Evolutionary conservation across 1,140 invertebrate genomes (phyloP).

Genomic region (Aphelinus atriplicis): DNA sequence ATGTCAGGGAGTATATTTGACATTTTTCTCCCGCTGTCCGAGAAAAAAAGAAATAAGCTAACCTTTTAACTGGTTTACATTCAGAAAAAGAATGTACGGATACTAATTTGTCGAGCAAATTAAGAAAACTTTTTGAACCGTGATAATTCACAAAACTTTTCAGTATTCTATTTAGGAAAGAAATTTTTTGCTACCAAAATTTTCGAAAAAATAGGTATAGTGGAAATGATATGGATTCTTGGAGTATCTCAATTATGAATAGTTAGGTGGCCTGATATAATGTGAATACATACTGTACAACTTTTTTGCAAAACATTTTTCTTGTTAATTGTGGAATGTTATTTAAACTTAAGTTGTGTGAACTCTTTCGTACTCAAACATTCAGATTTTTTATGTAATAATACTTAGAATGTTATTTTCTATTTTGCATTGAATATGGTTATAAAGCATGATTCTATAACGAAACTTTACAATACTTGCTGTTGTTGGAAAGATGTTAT

Average conservation of each 20-base stretch:
- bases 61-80: not conserved
- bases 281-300: too few relatives aligned
- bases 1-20: too few relatives aligned
- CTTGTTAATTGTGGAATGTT: too few relatives aligned
- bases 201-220: not conserved
- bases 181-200: slow-evolving; percentile 23
- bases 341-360: not conserved
- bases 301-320: too few relatives aligned
- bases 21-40: too few relatives aligned
- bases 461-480: slow-evolving; percentile 2
- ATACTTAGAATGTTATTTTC: too few relatives aligned
- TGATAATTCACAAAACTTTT: slow-evolving; percentile 6
- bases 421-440: too few relatives aligned
- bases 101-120: slow-evolving; percentile 26
- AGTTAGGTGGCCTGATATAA: too few relatives aligned
- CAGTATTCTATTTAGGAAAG: slow-evolving; percentile 20
- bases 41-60: not conserved
- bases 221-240: not conserved
- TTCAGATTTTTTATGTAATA: slow-evolving; percentile 5
- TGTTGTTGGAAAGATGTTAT: slow-evolving; percentile 15
- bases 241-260: too few relatives aligned
- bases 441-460: not conserved
- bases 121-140: slow-evolving; percentile 5
- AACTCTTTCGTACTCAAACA: not conserved
- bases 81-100: not conserved